Conservation (phyloP, 2,888 invertebrate species). For the Drosophila paranaensis region DNA sequence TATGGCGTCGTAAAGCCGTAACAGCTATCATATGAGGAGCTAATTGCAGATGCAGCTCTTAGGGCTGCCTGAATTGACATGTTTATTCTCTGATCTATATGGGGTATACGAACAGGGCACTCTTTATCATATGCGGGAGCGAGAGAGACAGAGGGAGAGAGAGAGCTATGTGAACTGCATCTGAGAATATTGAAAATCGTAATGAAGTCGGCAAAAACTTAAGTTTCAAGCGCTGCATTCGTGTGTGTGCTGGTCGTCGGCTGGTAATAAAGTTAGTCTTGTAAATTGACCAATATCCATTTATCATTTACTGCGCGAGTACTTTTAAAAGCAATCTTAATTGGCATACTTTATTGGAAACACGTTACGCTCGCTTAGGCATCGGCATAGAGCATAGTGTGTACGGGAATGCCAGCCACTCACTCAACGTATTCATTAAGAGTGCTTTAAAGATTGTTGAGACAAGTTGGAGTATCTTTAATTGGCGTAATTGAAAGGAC, state of each 20-base stretch:
- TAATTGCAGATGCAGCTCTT: background rate
- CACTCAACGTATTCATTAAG: slow-evolving; percentile 29
- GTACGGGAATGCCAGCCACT: slow-evolving; percentile 7
- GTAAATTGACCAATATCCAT: slow-evolving; percentile 19
- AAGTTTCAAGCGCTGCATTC: background rate
- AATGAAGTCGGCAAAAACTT: background rate
- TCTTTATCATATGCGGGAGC: background rate
- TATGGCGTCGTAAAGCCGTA: background rate
- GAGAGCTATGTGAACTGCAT: background rate
- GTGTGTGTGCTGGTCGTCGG: background rate
- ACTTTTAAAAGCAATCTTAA: slow-evolving; percentile 13
- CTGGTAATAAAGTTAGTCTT: slow-evolving; percentile 14
- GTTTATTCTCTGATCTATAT: background rate
- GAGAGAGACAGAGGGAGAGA: too few relatives aligned
- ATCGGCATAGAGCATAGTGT: background rate
- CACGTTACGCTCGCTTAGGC: slow-evolving; percentile 22
- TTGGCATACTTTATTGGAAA: slow-evolving; percentile 36
- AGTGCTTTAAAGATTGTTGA: slow-evolving; percentile 21
- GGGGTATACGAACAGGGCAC: background rate
- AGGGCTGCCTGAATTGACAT: background rate
- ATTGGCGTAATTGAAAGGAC: slow-evolving; percentile 60
- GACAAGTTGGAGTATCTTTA: slow-evolving; percentile 37
- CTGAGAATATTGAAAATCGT: background rate
- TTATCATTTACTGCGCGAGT: slow-evolving; percentile 14
- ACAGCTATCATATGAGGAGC: background rate